Conservation (phyloP, 2,797 vertebrate genomes). For the Zalophus californianus region DNA sequence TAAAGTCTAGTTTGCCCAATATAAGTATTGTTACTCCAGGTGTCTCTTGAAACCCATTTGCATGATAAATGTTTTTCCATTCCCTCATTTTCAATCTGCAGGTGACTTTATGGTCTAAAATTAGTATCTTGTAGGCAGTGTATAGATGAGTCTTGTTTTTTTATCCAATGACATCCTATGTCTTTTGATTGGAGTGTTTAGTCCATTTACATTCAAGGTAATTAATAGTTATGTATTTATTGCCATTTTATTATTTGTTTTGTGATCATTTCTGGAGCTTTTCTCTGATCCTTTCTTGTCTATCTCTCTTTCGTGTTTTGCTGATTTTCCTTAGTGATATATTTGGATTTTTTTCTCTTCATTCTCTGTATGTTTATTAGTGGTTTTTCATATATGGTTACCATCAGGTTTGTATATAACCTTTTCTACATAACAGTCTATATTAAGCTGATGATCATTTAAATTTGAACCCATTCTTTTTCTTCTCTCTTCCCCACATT, state of each 20-base stretch:
- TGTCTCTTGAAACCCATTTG: neutral
- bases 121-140: neutral
- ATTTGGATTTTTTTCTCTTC: neutral
- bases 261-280: neutral
- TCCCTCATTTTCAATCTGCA: neutral
- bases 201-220: neutral
- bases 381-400: neutral
- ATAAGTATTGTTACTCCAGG: neutral
- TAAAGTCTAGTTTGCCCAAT: neutral
- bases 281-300: neutral
- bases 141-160: neutral
- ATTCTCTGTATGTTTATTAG: neutral
- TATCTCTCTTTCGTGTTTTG: neutral
- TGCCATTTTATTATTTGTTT: neutral
- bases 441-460: neutral
- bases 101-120: neutral
- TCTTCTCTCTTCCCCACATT: neutral
- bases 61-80: neutral
- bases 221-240: neutral
- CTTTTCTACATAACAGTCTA: neutral
- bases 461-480: neutral
- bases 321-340: neutral
- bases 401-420: neutral
- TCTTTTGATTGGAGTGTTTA: neutral
- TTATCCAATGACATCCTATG: neutral